Percentiles rank a stretch among this genome's conserved stretches.
These are phyloP conservation scores for Drosophila teissieri DNA, from an alignment of 1,140 invertebrate genomes.

Conservation along the genomic window DNA sequence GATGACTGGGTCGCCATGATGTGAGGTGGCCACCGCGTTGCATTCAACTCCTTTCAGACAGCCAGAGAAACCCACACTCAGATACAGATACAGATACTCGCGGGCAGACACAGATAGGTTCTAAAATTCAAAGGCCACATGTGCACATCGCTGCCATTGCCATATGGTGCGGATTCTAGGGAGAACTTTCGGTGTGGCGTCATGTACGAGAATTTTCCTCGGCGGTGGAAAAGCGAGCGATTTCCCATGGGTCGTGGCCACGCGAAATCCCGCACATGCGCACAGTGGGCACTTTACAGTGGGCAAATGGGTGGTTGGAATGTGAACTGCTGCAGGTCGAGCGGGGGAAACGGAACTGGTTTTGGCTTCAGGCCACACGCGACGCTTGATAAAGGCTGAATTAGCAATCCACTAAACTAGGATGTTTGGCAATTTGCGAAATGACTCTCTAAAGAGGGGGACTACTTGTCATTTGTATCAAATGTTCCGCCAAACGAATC, in stretches of 20 bases:
- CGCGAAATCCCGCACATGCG: conserved; percentile 62
- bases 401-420: conserved; percentile 27
- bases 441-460: neutral
- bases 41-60: conserved; percentile 45
- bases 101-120: conserved; percentile 16
- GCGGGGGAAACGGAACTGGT: conserved; percentile 16
- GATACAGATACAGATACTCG: conserved; percentile 7
- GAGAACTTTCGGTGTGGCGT: conserved; percentile 46
- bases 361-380: conserved; percentile 41
- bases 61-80: conserved; percentile 36
- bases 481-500: neutral
- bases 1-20: conserved; percentile 10
- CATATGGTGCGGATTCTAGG: conserved; percentile 37
- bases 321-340: conserved; percentile 17
- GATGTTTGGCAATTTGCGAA: conserved; percentile 18
- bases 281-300: conserved; percentile 15
- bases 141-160: conserved; percentile 23
- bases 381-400: conserved; percentile 39
- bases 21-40: conserved; percentile 37
- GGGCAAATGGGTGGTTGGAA: conserved; percentile 29
- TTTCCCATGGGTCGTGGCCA: conserved; percentile 35
- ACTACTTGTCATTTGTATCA: neutral
- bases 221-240: conserved; percentile 19
- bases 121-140: conserved; percentile 17
- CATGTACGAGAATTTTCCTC: conserved; percentile 47